Evolutionary conservation across 2,888 invertebrate species (phyloP), one percentile per base, ranked within the genome.

Genomic region (Zonitis immaculata): DNA sequence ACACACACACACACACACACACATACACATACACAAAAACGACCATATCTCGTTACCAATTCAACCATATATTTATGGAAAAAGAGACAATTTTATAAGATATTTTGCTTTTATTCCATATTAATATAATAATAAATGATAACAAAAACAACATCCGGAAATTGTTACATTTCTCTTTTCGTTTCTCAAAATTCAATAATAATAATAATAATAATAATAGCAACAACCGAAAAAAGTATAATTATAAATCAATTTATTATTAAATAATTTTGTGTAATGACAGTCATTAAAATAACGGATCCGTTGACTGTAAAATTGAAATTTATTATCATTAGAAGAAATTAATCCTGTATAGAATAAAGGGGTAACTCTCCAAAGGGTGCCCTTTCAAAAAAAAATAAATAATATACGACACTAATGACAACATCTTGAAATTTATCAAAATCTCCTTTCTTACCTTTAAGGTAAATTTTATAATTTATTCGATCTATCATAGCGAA

Each of bases 211-310:
- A n/a, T n/a, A n/a, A 42, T 42, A 18, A 9, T 8, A 18, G 7
- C n/a, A n/a, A n/a, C n/a, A n/a, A 25, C 14, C n/a, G 2, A 11
- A 20, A 27, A 16, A 16, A 44, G 26, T 14, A 44, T 25, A 27
- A 27, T 44, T 44, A 28, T 44, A 28, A 25, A 27, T 18, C 26
- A 44, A 44, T 44, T 44, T 44, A 35, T 16, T 42, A 1, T 42
- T 16, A 3, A 6, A 35, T 16, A 16, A 11, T 25, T 26, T 43
- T 43, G 3, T 12, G 11, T 5, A 25, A 55, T 55, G 44, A 51
- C 45, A n/a, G 51, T 55, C 30, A 51, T 55, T 55, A 55, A 51
- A 42, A 48, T 55, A 55, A 51, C 55, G 55, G 55, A 26, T 12
- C 20, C 6, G 14, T 8, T 47, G 47, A 54, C 35, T 35, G 6